A percentile compares a stretch with the other conserved stretches of the same genome.
Evolutionary conservation across 2,113 vertebrate species (phyloP).

Genomic region (Ammospiza caudacuta): DNA sequence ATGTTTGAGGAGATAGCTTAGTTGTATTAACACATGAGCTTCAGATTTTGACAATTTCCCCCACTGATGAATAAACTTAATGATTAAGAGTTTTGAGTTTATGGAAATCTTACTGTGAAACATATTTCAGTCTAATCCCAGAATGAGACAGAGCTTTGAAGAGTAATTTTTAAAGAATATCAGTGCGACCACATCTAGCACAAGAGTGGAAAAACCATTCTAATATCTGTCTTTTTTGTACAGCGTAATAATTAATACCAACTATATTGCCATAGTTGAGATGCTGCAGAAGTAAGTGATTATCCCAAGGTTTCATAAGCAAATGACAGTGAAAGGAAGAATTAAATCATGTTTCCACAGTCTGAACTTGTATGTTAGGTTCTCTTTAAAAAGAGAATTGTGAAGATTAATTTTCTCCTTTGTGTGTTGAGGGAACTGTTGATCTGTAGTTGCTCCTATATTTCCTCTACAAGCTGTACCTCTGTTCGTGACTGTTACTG

Average conservation of each 20-base stretch:
- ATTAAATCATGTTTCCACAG: neutral
- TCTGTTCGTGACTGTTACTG: neutral
- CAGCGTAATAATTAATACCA: neutral
- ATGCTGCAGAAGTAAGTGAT: neutral
- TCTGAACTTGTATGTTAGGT: neutral
- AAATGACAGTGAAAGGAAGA: neutral
- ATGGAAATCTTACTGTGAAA: neutral
- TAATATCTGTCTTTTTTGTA: neutral
- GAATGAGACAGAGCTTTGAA: neutral
- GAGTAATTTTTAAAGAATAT: neutral
- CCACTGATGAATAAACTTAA: neutral
- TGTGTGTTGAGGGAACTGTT: neutral
- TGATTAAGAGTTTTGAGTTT: neutral
- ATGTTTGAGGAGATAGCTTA: neutral
- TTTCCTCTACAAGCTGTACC: neutral
- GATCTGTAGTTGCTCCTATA: neutral
- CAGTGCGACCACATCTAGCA: neutral
- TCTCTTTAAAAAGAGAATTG: neutral
- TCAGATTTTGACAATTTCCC: neutral
- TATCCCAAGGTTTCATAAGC: neutral
- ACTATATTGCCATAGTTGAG: neutral
- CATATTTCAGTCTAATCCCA: neutral
- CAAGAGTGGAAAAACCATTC: neutral
- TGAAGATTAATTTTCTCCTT: neutral
- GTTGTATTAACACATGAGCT: neutral